A percentile compares a stretch with the other conserved stretches of the same genome.
Evolutionary conservation across 2,888 invertebrate genomes (phyloP).

Genomic region (Pyralis farinalis): DNA sequence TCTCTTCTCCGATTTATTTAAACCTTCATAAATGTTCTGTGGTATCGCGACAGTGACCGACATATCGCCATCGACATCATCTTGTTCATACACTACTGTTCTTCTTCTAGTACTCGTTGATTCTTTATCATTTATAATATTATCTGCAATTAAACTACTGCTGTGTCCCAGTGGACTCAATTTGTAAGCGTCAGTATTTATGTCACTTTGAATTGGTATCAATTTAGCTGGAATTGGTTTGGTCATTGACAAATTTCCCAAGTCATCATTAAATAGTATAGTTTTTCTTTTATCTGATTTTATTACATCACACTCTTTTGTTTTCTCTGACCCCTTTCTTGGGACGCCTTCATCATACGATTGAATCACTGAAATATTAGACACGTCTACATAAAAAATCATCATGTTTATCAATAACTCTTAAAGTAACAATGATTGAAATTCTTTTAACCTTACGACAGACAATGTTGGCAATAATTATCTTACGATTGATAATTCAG

Average conservation of each 20-base stretch:
- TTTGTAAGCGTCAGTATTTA: not conserved
- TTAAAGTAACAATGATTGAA: no score
- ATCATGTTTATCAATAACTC: no score
- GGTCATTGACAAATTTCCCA: slow-evolving; percentile 26
- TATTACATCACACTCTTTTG: no score
- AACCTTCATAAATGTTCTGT: no score
- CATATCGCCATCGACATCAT: not conserved
- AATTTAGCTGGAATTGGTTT: slow-evolving; percentile 20
- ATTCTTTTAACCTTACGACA: no score
- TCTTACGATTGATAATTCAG: no score
- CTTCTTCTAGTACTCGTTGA: not conserved
- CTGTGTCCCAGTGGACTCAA: no score
- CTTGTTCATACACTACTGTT: not conserved
- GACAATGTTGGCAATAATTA: no score
- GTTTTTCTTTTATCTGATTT: slow-evolving; percentile 16
- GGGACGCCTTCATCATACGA: no score
- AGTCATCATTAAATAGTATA: slow-evolving; percentile 26
- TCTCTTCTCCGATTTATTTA: no score
- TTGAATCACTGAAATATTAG: slow-evolving; percentile 14
- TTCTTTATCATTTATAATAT: not conserved
- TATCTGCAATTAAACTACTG: not conserved
- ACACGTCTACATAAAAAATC: no score
- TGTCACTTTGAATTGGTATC: not conserved
- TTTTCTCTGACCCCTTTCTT: no score
- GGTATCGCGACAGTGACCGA: not conserved